phyloP scores from a whole-genome alignment of 2,888 invertebrate genomes.

The Chaitophorus viminalis region DNA sequence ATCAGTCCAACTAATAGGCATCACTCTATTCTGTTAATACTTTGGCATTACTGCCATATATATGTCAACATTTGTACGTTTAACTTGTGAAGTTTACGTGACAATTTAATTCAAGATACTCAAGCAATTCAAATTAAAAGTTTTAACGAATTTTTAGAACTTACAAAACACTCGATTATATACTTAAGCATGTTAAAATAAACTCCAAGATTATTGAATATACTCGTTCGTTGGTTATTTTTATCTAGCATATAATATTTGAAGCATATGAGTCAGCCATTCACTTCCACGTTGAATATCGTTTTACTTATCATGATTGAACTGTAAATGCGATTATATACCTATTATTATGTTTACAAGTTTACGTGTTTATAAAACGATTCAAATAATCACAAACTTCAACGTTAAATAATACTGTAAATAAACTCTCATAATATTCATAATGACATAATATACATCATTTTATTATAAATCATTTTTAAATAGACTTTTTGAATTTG shows the following conservation, averaged over 20 bases:
- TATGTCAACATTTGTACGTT: neutral
- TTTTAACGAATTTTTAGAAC: neutral
- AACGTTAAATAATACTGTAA: too few relatives aligned
- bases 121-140: neutral
- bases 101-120: neutral
- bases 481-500: too few relatives aligned
- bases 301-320: too few relatives aligned
- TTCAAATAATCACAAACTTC: neutral
- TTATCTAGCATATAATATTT: too few relatives aligned
- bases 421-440: too few relatives aligned
- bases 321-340: neutral
- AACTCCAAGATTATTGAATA: neutral
- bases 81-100: neutral
- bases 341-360: neutral
- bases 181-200: neutral
- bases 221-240: neutral
- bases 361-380: neutral
- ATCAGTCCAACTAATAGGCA: neutral
- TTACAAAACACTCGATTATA: neutral
- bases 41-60: neutral
- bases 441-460: too few relatives aligned
- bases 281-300: neutral
- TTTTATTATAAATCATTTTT: too few relatives aligned
- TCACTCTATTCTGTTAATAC: neutral
- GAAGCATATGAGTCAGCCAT: too few relatives aligned